Percentiles rank a stretch among this genome's conserved stretches.
Conservation (phyloP, 2,797 vertebrate genomes). For the Hydrophis major region DNA sequence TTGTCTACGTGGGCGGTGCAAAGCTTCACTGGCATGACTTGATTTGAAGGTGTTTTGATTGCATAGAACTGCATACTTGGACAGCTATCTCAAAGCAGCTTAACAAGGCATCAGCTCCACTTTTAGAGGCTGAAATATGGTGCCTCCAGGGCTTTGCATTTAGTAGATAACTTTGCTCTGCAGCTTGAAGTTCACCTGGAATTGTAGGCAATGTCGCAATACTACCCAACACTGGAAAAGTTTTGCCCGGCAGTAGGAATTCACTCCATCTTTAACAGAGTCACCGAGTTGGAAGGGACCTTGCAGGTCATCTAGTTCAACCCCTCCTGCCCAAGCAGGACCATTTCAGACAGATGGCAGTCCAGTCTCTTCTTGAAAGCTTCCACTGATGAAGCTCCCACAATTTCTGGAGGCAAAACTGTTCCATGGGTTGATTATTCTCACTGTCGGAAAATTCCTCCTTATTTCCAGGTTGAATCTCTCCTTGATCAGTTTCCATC, state of each 20-base stretch:
- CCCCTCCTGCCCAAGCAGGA: too few species aligned
- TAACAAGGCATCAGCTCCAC: neutral
- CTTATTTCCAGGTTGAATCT: too few species aligned
- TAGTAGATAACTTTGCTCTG: neutral
- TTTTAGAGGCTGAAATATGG: neutral
- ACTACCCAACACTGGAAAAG: neutral
- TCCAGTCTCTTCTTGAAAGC: too few species aligned
- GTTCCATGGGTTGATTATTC: too few species aligned
- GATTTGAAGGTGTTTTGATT: neutral
- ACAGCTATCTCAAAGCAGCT: neutral
- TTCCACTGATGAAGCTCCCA: too few species aligned
- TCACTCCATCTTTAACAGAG: neutral
- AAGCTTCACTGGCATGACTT: neutral
- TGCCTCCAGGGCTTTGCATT: neutral
- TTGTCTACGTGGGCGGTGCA: neutral
- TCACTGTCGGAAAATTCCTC: too few species aligned
- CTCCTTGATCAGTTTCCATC: too few species aligned
- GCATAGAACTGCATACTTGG: neutral
- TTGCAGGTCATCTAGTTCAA: too few species aligned
- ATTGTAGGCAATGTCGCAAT: neutral
- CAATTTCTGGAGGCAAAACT: too few species aligned
- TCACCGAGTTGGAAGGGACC: too few species aligned
- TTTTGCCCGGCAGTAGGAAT: neutral
- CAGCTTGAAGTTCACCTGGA: neutral
- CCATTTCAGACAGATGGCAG: too few species aligned